phyloP scores from a whole-genome alignment of 1,140 invertebrate species.

The Bicyclus anynana region DNA sequence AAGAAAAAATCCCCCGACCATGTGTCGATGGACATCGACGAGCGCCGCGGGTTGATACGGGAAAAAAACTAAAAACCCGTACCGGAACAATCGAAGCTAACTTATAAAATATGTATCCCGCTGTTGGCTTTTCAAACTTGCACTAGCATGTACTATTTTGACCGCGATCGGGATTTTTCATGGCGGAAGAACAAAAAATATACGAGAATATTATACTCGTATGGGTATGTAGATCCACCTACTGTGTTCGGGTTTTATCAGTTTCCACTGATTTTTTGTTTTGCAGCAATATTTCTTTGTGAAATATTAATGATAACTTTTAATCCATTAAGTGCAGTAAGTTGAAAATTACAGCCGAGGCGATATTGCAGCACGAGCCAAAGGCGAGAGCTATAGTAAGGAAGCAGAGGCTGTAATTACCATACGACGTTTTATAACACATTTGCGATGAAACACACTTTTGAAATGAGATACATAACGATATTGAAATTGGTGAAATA shows the following conservation, averaged over 20 bases:
- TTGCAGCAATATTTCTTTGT: conserved; percentile 11
- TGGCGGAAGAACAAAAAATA: conserved; percentile 44
- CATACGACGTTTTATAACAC: too few species aligned
- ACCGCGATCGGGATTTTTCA: conserved; percentile 70
- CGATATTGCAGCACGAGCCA: too few species aligned
- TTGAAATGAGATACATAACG: too few species aligned
- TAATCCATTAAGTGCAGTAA: too few species aligned
- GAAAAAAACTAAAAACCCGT: conserved; percentile 58
- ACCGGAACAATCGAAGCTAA: conserved; percentile 73
- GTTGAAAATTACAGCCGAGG: too few species aligned
- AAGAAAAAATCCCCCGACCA: conserved; percentile 48
- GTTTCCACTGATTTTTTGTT: conserved; percentile 27
- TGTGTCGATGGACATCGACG: conserved; percentile 66
- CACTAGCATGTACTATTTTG: conserved; percentile 62
- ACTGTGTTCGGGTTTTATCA: conserved; percentile 15
- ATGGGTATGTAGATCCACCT: conserved; percentile 25
- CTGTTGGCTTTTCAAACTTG: conserved; percentile 69
- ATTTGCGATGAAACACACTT: too few species aligned
- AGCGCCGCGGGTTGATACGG: conserved; percentile 31
- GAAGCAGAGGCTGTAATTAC: too few species aligned
- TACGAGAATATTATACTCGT: conserved; percentile 10
- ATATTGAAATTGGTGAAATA: too few species aligned
- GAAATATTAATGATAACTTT: too few species aligned
- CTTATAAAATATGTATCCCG: conserved; percentile 74
- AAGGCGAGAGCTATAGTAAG: too few species aligned